Conservation (phyloP, 1,140 invertebrate species). For the Coptotermes formosanus region DNA sequence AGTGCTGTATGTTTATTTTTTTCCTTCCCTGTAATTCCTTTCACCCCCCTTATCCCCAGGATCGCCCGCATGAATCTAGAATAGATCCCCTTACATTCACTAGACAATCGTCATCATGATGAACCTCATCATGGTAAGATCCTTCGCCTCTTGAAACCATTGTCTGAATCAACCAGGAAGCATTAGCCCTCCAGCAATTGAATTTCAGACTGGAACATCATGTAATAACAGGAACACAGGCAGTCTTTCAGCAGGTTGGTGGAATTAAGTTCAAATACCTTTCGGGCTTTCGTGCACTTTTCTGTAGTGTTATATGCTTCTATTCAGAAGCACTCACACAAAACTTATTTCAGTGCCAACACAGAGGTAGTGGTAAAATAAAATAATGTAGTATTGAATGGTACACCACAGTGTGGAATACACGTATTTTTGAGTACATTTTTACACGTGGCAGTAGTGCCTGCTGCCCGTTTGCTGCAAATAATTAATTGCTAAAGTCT, state of each 20-base stretch:
- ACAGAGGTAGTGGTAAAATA: too few species aligned
- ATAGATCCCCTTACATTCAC: not conserved
- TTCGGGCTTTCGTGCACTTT: not conserved
- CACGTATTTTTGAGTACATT: too few species aligned
- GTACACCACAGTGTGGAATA: too few species aligned
- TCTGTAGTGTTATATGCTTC: not conserved
- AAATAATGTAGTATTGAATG: too few species aligned
- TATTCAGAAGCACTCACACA: too few species aligned
- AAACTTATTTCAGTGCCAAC: too few species aligned
- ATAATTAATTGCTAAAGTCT: too few species aligned
- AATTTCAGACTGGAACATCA: not conserved
- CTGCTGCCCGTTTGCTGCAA: too few species aligned
- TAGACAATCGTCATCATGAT: not conserved
- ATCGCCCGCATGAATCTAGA: not conserved
- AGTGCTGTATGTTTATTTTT: not conserved
- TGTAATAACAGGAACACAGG: not conserved
- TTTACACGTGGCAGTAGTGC: too few species aligned
- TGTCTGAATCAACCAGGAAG: not conserved
- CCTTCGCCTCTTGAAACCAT: not conserved
- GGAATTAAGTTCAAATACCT: not conserved
- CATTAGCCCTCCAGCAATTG: not conserved
- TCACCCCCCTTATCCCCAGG: not conserved
- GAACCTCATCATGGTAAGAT: not conserved
- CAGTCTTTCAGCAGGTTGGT: not conserved
- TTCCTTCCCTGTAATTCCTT: not conserved